Evolutionary conservation across 2,888 invertebrate species (phyloP).

Genomic region (Acronicta psi): DNA sequence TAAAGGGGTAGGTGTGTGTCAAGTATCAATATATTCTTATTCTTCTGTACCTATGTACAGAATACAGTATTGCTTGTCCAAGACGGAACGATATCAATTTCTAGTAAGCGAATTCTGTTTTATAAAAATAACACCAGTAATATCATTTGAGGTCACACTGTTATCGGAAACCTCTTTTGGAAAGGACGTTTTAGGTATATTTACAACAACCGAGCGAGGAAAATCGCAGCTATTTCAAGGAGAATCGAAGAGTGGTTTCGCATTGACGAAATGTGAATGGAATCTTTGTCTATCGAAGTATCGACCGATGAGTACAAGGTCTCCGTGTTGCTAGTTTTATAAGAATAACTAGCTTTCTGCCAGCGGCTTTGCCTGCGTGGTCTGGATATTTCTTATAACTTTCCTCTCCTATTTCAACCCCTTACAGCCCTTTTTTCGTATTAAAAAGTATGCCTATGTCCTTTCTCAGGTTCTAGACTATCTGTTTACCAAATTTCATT

Average conservation of each 20-base stretch:
- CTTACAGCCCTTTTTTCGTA: no score
- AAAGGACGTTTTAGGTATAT: constrained; percentile 32
- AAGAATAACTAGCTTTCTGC: no score
- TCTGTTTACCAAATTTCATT: no score
- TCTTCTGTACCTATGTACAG: no score
- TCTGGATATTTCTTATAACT: no score
- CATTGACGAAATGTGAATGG: constrained; percentile 52
- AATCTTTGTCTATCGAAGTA: constrained; percentile 30
- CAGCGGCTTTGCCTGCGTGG: no score
- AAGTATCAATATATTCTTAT: no score
- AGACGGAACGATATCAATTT: background rate
- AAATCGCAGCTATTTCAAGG: constrained; percentile 48
- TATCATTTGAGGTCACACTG: constrained; percentile 7
- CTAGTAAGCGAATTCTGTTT: constrained; percentile 1
- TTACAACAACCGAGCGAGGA: constrained; percentile 33
- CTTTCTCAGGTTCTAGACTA: no score
- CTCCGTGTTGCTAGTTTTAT: constrained; percentile 23
- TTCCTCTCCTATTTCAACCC: no score
- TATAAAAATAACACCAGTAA: constrained; percentile 10
- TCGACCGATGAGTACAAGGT: constrained; percentile 43
- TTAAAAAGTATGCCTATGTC: no score
- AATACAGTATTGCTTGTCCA: no score
- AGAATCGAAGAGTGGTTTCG: constrained; percentile 38
- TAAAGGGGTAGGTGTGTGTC: no score
- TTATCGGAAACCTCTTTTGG: constrained; percentile 12